A percentile compares a stretch with the other conserved stretches of the same genome.
phyloP scores from a whole-genome alignment of 2,888 invertebrate genomes.

The Pediacus dermestoides region DNA sequence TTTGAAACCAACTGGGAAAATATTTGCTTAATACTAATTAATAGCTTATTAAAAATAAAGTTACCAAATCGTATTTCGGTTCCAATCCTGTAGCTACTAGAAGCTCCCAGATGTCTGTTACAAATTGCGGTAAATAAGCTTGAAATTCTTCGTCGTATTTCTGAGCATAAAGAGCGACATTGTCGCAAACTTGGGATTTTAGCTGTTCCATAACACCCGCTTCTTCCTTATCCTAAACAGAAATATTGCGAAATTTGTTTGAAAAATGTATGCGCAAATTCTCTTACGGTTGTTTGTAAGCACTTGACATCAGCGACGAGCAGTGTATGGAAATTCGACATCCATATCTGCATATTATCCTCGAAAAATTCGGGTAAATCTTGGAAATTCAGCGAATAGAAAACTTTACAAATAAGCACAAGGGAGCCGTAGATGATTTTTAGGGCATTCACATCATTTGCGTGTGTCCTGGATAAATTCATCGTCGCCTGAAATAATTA shows the following conservation, averaged over 20 bases:
- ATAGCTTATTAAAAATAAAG: constrained; percentile 28
- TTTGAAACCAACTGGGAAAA: constrained; percentile 83
- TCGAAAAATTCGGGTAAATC: constrained; percentile 99
- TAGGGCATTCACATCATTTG: constrained; percentile 74
- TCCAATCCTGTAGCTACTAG: constrained; percentile 80
- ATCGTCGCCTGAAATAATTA: constrained; percentile 68
- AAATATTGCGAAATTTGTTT: background rate
- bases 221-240: constrained; percentile 71
- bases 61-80: constrained; percentile 86
- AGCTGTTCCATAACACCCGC: constrained; percentile 87
- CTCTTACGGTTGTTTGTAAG: constrained; percentile 62
- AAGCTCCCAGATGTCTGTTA: constrained; percentile 91
- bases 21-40: constrained; percentile 16
- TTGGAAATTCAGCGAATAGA: constrained; percentile 95
- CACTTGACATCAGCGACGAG: constrained; percentile 74
- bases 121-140: constrained; percentile 84
- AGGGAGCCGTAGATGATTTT: constrained; percentile 86
- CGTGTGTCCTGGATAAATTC: constrained; percentile 73
- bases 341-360: constrained; percentile 95
- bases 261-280: background rate
- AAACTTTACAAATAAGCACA: constrained; percentile 87
- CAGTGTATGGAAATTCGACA: constrained; percentile 82
- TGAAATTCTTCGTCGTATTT: constrained; percentile 98
- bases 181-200: constrained; percentile 94
- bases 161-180: constrained; percentile 89